A percentile compares a stretch with the other conserved stretches of the same genome.
Conservation (phyloP, 1,140 invertebrate species). For the Coenobita brevimanus region DNA sequence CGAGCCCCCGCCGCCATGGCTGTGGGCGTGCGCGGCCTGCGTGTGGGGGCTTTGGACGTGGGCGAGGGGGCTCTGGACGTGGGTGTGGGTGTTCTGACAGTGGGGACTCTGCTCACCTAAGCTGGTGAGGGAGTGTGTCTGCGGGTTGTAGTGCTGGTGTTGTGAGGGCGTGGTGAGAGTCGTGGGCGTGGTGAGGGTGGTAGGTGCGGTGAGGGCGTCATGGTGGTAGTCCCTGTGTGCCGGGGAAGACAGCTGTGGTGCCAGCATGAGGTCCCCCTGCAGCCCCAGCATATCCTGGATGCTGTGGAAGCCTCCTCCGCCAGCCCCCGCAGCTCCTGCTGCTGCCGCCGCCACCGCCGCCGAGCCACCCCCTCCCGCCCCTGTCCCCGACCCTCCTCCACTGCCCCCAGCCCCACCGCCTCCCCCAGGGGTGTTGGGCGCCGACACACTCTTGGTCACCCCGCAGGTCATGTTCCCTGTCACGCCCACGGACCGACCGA, state of each 20-base stretch:
- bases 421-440: background rate
- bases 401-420: constrained; percentile 14
- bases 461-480: background rate
- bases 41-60: constrained; percentile 32
- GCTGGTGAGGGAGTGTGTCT: background rate
- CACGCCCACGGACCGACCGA: background rate
- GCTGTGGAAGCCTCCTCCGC: constrained; percentile 69
- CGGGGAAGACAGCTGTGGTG: constrained; percentile 33
- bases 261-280: constrained; percentile 69
- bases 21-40: constrained; percentile 20
- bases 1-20: constrained; percentile 26
- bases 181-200: constrained; percentile 40
- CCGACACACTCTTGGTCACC: constrained; percentile 6
- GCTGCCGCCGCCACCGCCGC: background rate
- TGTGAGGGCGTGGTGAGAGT: constrained; percentile 69
- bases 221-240: constrained; percentile 36
- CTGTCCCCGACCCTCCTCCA: background rate
- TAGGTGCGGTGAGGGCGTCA: constrained; percentile 22
- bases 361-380: background rate
- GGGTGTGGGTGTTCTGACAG: constrained; percentile 45
- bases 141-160: background rate
- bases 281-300: constrained; percentile 80
- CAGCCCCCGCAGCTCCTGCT: constrained; percentile 2
- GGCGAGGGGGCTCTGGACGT: constrained; percentile 37
- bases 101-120: background rate